A percentile compares a stretch with the other conserved stretches of the same genome.
Conservation (phyloP, 30 jellyfish, hydroid and myxozoan genomes). For the Hydractinia symbiolongicarpus region DNA sequence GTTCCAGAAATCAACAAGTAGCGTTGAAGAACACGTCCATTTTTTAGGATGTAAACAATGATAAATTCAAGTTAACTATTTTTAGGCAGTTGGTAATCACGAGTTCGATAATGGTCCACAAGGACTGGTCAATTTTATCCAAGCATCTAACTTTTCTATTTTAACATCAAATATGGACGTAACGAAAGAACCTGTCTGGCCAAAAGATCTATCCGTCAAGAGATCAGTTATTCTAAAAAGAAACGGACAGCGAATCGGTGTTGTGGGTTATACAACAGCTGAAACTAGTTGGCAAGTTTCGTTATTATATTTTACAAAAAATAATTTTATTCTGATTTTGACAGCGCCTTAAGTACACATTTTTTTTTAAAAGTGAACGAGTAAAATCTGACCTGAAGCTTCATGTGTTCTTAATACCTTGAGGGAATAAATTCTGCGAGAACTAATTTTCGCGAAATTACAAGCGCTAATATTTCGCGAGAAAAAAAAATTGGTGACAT, state of each 20-base stretch:
- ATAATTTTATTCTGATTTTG: too few relatives aligned
- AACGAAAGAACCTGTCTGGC: slow-evolving; percentile 51
- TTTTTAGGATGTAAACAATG: too few relatives aligned
- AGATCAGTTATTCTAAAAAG: slow-evolving; percentile 27
- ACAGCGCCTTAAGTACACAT: too few relatives aligned
- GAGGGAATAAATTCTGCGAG: too few relatives aligned
- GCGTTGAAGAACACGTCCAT: too few relatives aligned
- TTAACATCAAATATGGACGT: slow-evolving; percentile 59
- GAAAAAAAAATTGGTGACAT: too few relatives aligned
- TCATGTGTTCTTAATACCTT: too few relatives aligned
- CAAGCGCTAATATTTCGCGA: too few relatives aligned
- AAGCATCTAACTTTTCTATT: slow-evolving; percentile 39
- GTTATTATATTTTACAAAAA: not conserved
- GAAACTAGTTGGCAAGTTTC: slow-evolving; percentile 40
- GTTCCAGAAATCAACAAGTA: too few relatives aligned
- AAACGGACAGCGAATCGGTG: slow-evolving; percentile 45
- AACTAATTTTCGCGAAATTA: too few relatives aligned
- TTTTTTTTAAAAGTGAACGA: too few relatives aligned
- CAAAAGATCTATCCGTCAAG: slow-evolving; percentile 18
- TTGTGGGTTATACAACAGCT: slow-evolving; percentile 59
- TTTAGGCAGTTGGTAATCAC: slow-evolving; percentile 83
- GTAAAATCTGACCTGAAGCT: too few relatives aligned
- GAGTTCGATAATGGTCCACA: slow-evolving; percentile 75
- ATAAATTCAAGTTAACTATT: not conserved
- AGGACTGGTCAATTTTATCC: slow-evolving; percentile 39